phyloP scores from a whole-genome alignment of 2,113 vertebrate genomes.

The Accipiter cooperii region DNA sequence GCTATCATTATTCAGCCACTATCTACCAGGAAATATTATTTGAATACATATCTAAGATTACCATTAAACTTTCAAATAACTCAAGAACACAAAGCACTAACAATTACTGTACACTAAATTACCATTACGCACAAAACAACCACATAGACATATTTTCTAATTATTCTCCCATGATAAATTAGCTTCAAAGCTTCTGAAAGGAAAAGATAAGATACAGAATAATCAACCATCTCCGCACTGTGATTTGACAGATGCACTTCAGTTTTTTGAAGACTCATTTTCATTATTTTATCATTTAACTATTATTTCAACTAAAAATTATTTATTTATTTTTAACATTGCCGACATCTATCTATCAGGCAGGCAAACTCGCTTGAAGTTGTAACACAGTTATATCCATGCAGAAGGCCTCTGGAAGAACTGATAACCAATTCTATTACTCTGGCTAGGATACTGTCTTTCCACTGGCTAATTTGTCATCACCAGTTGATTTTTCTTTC shows the following conservation, averaged over 20 bases:
- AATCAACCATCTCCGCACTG: not conserved
- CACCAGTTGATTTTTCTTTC: not conserved
- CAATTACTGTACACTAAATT: not conserved
- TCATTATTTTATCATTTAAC: not conserved
- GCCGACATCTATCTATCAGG: not conserved
- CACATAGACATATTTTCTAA: not conserved
- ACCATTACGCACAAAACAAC: not conserved
- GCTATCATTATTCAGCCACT: not conserved
- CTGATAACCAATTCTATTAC: not conserved
- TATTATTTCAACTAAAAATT: not conserved
- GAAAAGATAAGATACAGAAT: not conserved
- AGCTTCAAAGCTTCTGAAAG: not conserved
- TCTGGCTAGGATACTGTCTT: not conserved
- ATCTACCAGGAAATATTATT: not conserved
- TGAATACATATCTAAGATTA: not conserved
- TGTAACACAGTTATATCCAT: not conserved
- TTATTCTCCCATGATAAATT: not conserved
- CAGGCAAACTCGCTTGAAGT: not conserved
- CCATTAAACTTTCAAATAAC: not conserved
- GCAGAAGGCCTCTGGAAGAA: not conserved
- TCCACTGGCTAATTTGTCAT: not conserved
- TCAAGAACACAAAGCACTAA: not conserved
- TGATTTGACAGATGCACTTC: not conserved
- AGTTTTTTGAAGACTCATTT: not conserved
- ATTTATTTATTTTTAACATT: not conserved